Evolutionary conservation across 1,140 invertebrate genomes (phyloP).

Genomic region (Drosophila bipectinata): DNA sequence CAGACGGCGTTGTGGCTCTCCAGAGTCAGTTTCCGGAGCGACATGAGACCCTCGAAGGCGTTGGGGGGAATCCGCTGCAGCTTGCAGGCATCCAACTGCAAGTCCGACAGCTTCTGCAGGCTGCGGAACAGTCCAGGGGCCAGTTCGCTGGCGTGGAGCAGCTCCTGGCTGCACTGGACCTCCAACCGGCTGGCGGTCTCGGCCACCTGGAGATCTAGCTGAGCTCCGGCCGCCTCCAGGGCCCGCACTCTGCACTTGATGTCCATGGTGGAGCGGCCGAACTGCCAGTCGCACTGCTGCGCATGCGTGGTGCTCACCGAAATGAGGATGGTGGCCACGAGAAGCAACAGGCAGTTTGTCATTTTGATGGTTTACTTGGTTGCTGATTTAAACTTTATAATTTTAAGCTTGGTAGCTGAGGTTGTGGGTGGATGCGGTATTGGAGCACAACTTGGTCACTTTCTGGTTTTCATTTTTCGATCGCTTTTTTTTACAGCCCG

Average conservation of each 20-base stretch:
- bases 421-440: constrained; percentile 20
- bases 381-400: neutral
- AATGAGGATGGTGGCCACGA: constrained; percentile 18
- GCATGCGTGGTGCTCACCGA: constrained; percentile 54
- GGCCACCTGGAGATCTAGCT: constrained; percentile 85
- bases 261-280: constrained; percentile 81
- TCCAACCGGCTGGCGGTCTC: constrained; percentile 88
- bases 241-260: constrained; percentile 86
- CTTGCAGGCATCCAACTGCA: constrained; percentile 89
- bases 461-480: constrained; percentile 80
- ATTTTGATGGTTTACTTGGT: constrained; percentile 21
- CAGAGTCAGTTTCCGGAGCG: constrained; percentile 88
- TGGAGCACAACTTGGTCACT: constrained; percentile 56
- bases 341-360: constrained; percentile 56
- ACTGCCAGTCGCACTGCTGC: constrained; percentile 83
- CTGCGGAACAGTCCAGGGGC: constrained; percentile 87
- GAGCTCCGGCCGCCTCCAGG: constrained; percentile 83
- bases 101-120: constrained; percentile 88
- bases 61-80: constrained; percentile 88
- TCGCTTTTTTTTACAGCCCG: constrained; percentile 59
- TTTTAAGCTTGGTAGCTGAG: constrained; percentile 27
- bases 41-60: constrained; percentile 88
- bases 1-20: constrained; percentile 89
- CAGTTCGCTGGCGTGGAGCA: constrained; percentile 89
- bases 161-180: constrained; percentile 88